Evolutionary conservation across 64 coral and sea anemone species (phyloP).

Genomic region (Montipora cactus): DNA sequence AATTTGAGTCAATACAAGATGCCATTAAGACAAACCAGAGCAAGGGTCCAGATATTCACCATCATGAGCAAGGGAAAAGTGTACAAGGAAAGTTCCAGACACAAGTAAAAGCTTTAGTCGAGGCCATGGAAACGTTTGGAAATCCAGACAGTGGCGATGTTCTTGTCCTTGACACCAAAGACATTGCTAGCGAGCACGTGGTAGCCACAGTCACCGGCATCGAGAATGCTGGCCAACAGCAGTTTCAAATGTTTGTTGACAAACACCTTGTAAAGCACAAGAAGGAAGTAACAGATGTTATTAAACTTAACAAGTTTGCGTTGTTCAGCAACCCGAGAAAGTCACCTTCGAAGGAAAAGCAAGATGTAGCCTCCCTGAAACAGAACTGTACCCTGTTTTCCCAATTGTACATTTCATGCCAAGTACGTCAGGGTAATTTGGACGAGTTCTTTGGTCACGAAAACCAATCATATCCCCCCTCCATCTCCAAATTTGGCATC

Average conservation of each 20-base stretch:
- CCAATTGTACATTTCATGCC: slow-evolving; percentile 27
- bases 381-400: slow-evolving; percentile 39
- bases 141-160: slow-evolving; percentile 35
- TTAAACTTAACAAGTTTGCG: slow-evolving; percentile 19
- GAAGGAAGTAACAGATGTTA: slow-evolving; percentile 12
- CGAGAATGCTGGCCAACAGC: neutral
- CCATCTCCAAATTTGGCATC: slow-evolving; percentile 1
- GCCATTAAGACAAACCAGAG: slow-evolving; percentile 37
- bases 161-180: slow-evolving; percentile 44
- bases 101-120: slow-evolving; percentile 33
- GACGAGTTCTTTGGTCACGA: slow-evolving; percentile 34
- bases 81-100: slow-evolving; percentile 30
- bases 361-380: slow-evolving; percentile 3
- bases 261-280: slow-evolving; percentile 6
- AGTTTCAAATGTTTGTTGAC: neutral
- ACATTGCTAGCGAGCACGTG: slow-evolving; percentile 36
- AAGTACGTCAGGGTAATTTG: slow-evolving; percentile 2
- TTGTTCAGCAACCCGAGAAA: slow-evolving; percentile 53
- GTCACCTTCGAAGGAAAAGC: slow-evolving; percentile 24
- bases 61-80: slow-evolving; percentile 38
- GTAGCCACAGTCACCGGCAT: slow-evolving; percentile 27
- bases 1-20: slow-evolving; percentile 38
- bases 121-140: neutral
- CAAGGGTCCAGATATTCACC: slow-evolving; percentile 52
- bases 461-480: neutral